Evolutionary conservation across 2,888 invertebrate genomes (phyloP), one percentile per base, ranked within the genome.

Genomic region (Craniophora ligustri): DNA sequence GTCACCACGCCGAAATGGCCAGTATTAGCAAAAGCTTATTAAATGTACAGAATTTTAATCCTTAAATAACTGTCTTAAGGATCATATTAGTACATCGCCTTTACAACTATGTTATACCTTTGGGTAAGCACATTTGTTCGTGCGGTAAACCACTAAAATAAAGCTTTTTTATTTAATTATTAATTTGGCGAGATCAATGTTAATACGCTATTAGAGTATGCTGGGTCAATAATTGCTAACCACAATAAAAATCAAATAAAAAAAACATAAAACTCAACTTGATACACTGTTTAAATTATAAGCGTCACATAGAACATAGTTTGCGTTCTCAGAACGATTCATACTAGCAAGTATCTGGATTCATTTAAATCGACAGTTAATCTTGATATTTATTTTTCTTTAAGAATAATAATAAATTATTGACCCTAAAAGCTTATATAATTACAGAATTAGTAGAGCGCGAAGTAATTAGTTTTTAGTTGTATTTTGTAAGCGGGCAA

Each of bases 401-500:
- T n/a, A n/a, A n/a, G n/a, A n/a, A n/a, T n/a, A n/a, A n/a, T n/a
- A n/a, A n/a, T n/a, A n/a, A 54, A 67, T 64, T 61, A 64, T 68
- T 70, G 54, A 58, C 50, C 48, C 59, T 42, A 31, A 30, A 59
- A 68, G 54, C 65, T 48, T 57, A 54, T 30, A 34, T n/a, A n/a
- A n/a, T 35, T 49, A 61, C 47, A 68, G 7, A 26, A 64, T 68
- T 65, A 72, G 55, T 64, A 39, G 31, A 68, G 46, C 54, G 38
- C 28, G 48, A 35, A 38, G 19, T 26, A 46, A 56, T 71, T 57
- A 67, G 47, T 56, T 64, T 5, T 36, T 10, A 16, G 30, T n/a
- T n/a, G n/a, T n/a, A 38, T 18, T 26, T 48, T 14, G 45, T 19
- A 56, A 67, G 69, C 72, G 23, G 11, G 41, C 30, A 64, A 67